Conservation (phyloP, 2,797 vertebrate genomes). For the Sebastes vulpes region DNA sequence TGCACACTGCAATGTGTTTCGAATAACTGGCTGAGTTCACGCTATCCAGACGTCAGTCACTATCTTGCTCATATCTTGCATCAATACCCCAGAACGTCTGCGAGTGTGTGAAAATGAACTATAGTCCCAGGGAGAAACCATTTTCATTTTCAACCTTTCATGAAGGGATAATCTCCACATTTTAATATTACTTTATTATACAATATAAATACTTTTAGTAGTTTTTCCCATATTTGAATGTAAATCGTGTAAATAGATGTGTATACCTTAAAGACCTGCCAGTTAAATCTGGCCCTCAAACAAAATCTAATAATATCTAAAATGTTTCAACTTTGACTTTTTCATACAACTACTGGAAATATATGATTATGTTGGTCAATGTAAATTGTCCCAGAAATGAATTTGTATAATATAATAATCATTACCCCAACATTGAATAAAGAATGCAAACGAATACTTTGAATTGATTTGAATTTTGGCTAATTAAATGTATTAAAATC, state of each 20-base stretch:
- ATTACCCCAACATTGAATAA: background rate
- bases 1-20: conserved; percentile 41
- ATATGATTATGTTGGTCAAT: background rate
- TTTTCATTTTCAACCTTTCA: background rate
- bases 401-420: background rate
- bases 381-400: background rate
- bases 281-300: background rate
- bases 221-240: background rate
- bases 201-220: background rate
- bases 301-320: background rate
- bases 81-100: conserved; percentile 10
- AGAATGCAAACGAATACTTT: background rate
- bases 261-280: background rate
- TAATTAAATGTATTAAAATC: background rate
- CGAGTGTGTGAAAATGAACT: conserved; percentile 23
- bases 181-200: background rate
- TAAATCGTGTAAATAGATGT: background rate
- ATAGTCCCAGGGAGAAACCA: background rate
- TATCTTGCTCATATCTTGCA: conserved; percentile 39
- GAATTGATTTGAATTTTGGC: no score
- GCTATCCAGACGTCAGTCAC: conserved; percentile 21
- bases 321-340: background rate
- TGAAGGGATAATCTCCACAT: background rate
- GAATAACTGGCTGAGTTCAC: conserved; percentile 36
- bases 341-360: background rate